Evolutionary conservation across 1,140 invertebrate genomes (phyloP), one percentile per base, ranked within the genome.

Genomic region (Batillaria attramentaria): DNA sequence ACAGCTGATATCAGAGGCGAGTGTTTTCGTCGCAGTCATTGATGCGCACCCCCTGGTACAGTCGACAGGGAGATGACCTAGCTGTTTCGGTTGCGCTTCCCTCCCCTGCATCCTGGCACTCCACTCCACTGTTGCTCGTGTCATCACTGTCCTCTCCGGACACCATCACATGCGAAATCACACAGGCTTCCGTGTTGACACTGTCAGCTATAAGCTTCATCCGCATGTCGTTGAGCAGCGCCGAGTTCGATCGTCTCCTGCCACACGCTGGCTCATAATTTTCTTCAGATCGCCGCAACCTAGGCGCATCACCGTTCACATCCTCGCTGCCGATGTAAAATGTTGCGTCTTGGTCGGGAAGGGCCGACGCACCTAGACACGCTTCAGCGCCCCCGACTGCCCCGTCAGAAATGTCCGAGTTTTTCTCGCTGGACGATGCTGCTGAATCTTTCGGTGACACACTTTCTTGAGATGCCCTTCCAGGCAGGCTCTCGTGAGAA

Each of bases 21-120:
- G 73, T 75, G n/a, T 57, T 54, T 31, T 75, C 73, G 31, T 75
- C 73, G 28, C 39, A 41, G 31, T 75, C 73, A 42, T 75, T 75
- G 24, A 75, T 75, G 35, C 73, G 33, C 3, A 75, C 37, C 10
- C 73, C 73, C 33, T 31, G 28, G 37, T 75, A 75, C 50, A 75
- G 57, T 54, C 68, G 28, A 37, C 39, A 43, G 16, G 68, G 68
- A 20, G 20, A 2, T 10, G 68, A 43, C 68, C 43, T 31, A 46
- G 13, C 18, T 10, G 41, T 50, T 50, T 39, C 37, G 5, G 20
- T 35, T 24, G 37, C 65, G 20, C 28, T 3, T 33, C 24, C 35
- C 8, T 28, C 31, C 13, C 37, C 70, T 42, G 18, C 28, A 4
- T 74, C 46, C 28, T 39, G 31, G 16, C 54, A 24, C 18, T 16